Percentiles rank a stretch among this genome's conserved stretches.
phyloP scores from a whole-genome alignment of 2,113 vertebrate genomes.

The Brachyistius frenatus region DNA sequence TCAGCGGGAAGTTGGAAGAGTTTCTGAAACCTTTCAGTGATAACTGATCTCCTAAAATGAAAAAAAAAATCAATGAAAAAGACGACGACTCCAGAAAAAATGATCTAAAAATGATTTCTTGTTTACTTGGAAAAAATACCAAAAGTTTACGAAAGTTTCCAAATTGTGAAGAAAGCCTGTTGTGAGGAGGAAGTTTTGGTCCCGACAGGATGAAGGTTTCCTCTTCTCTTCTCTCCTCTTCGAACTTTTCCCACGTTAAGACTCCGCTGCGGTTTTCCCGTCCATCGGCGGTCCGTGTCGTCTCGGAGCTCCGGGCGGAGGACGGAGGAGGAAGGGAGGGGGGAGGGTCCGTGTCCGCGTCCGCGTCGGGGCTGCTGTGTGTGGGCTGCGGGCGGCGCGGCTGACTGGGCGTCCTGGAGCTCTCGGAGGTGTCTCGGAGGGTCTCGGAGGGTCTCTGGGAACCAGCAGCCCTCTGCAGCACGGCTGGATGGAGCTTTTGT shows the following conservation, averaged over 20 bases:
- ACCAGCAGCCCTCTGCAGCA: conserved; percentile 72
- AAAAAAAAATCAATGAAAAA: no score
- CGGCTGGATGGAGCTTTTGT: conserved; percentile 80
- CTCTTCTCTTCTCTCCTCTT: conserved; percentile 13
- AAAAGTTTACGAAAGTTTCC: not conserved
- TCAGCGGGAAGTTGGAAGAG: not conserved
- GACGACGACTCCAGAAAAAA: no score
- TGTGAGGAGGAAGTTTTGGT: not conserved
- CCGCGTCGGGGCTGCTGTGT: conserved; percentile 48
- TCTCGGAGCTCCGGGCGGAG: conserved; percentile 33
- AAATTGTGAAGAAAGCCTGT: not conserved
- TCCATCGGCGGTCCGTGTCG: conserved; percentile 37
- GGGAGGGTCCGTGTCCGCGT: conserved; percentile 16
- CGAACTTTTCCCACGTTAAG: no score
- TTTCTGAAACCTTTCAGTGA: not conserved
- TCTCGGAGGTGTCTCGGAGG: no score
- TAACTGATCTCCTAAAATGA: no score
- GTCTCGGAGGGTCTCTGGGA: conserved; percentile 69
- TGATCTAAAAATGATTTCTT: no score
- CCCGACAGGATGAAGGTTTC: conserved; percentile 6
- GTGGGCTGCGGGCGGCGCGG: conserved; percentile 51
- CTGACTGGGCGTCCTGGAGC: conserved; percentile 67
- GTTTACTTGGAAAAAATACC: not conserved
- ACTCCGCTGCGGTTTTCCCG: not conserved
- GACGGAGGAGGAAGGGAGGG: not conserved